phyloP scores from a whole-genome alignment of 2,113 vertebrate species.

The Tachuris rubrigastra region DNA sequence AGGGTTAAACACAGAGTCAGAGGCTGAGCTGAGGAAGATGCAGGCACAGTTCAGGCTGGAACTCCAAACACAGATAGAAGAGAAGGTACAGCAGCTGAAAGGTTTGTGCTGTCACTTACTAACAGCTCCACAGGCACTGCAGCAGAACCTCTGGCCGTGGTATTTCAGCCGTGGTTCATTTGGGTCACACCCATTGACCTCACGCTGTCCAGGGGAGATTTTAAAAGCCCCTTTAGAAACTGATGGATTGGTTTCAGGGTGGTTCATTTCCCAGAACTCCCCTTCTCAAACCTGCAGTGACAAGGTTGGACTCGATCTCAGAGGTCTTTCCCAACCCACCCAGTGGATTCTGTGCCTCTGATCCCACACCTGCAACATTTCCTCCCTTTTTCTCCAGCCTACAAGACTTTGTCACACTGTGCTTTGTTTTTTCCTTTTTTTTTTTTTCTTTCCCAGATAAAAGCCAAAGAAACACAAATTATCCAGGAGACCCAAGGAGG shows the following conservation, averaged over 20 bases:
- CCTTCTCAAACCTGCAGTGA: not conserved
- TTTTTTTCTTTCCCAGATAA: not conserved
- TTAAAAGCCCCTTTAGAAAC: no score
- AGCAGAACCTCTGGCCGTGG: rapidly evolving
- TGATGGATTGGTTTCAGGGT: not conserved
- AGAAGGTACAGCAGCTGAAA: constrained; percentile 8
- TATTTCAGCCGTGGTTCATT: not conserved
- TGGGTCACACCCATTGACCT: not conserved
- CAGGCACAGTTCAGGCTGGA: constrained; percentile 5
- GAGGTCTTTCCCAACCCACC: no score
- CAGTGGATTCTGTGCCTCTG: no score
- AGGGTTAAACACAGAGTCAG: not conserved
- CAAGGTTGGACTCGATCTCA: no score
- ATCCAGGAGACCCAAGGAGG: not conserved
- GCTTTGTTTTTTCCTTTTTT: not conserved
- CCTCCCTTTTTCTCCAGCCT: not conserved
- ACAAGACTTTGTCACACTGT: not conserved
- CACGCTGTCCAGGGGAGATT: rapidly evolving
- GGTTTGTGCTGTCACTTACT: rapidly evolving
- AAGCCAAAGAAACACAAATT: not conserved
- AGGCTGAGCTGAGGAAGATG: constrained; percentile 2
- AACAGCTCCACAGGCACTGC: no score
- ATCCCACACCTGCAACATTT: not conserved
- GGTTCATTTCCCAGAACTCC: rapidly evolving
- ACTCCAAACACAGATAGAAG: not conserved